Evolutionary conservation across 2,888 invertebrate species (phyloP), one percentile per base, ranked within the genome.

Genomic region (Leucoptera coffeella): DNA sequence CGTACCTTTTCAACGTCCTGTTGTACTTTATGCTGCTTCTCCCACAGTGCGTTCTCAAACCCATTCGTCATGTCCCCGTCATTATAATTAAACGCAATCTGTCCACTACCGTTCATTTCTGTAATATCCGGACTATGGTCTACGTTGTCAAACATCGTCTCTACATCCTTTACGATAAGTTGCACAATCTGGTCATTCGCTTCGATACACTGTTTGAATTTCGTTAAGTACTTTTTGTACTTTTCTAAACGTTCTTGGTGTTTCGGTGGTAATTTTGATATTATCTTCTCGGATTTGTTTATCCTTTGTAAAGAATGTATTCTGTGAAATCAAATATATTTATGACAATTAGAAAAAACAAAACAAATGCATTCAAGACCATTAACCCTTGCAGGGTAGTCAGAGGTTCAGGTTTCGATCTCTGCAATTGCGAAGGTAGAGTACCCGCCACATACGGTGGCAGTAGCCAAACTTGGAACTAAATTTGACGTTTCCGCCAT

Each of bases 61-160:
- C 30, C 31, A 15, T 34, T 30, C 12, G 9, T 12, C 12, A 20
- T 25, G 2, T 14, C 59, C 31, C 59, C 59, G 21, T 51, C 59
- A 35, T 65, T 62, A 27, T 67, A 65, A 38, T 67, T 54, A 27
- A 58, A 58, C 0, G 58, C 60, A 30, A 60, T 57, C 20, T 49
- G 60, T 31, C 62, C 60, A 0, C 47, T 41, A 0, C 61, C 65
- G 14, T 62, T 64, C 2, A 47, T 47, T 31, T 50, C 60, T 30
- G 45, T 50, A 9, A 43, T 45, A 0, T 35, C 30, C 0, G 35
- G 37, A 11, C 53, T 50, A 21, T 57, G 62, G 22, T 64, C 64
- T 1, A 78, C 80, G 49, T 90, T 92, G 50, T 86, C 88, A 51
- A 92, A 91, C 65, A 92, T 84, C 17, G 77, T 77, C 25, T 84